These are phyloP conservation scores for Pelagia noctiluca DNA, from an alignment of 30 jellyfish, hydroid and myxozoan species.

Conservation along the genomic window DNA sequence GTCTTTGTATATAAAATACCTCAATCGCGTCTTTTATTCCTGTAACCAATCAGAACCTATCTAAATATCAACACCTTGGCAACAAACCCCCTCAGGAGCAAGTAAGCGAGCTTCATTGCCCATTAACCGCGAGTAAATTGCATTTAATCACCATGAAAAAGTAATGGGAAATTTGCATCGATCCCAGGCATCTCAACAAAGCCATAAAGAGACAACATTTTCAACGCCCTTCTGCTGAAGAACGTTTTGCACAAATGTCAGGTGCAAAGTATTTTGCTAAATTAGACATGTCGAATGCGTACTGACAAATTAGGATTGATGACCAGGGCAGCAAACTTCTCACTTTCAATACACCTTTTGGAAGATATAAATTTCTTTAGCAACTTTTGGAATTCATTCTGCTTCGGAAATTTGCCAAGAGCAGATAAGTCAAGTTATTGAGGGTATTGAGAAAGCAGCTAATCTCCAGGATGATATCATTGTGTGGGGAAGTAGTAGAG, in stretches of 20 bases:
- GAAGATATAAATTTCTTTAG: slow-evolving; percentile 33
- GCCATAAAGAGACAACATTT: slow-evolving; percentile 39
- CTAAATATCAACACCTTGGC: too few species aligned
- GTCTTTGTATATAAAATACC: too few species aligned
- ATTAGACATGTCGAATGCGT: slow-evolving; percentile 50
- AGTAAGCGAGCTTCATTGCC: too few species aligned
- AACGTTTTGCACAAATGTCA: slow-evolving; percentile 53
- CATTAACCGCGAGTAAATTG: too few species aligned
- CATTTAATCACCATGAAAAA: too few species aligned
- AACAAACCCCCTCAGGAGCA: too few species aligned
- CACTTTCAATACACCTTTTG: slow-evolving; percentile 49
- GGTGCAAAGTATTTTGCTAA: slow-evolving; percentile 70
- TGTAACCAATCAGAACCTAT: too few species aligned
- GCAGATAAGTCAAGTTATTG: slow-evolving; percentile 7
- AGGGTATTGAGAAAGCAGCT: slow-evolving; percentile 35
- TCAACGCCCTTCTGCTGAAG: slow-evolving; percentile 46
- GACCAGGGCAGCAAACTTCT: slow-evolving; percentile 59
- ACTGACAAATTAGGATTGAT: slow-evolving; percentile 60
- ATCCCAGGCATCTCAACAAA: slow-evolving; percentile 45
- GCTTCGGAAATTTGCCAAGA: slow-evolving; percentile 44
- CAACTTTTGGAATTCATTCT: slow-evolving; percentile 53
- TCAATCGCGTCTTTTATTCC: too few species aligned
- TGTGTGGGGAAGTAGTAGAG: slow-evolving; percentile 25
- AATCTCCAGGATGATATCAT: slow-evolving; percentile 34
- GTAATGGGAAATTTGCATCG: slow-evolving; percentile 68